Evolutionary conservation across 2,113 vertebrate species (phyloP).

Genomic region (Suncus etruscus): DNA sequence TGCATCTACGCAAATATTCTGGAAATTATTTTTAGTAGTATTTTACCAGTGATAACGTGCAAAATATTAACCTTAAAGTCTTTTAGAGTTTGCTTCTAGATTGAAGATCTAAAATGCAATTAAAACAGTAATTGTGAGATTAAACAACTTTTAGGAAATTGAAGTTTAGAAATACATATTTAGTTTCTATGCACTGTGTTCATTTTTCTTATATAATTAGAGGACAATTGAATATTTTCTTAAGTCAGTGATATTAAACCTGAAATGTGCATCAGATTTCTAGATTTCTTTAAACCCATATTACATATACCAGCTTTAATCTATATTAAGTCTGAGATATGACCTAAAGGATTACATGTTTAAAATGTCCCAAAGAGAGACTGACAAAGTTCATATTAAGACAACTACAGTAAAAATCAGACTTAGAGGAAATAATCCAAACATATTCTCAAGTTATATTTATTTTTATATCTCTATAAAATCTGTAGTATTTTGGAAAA

Average conservation of each 20-base stretch:
- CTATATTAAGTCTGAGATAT: neutral
- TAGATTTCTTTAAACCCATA: too few species aligned
- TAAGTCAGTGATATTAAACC: neutral
- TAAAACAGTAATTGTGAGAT: neutral
- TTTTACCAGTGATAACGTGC: neutral
- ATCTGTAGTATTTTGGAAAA: constrained; percentile 30
- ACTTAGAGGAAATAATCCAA: constrained; percentile 44
- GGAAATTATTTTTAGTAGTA: constrained; percentile 7
- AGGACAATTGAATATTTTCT: neutral
- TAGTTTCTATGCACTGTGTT: constrained; percentile 7
- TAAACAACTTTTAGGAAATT: constrained; percentile 9
- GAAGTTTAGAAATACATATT: neutral
- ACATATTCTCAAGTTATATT: constrained; percentile 36
- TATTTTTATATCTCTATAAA: constrained; percentile 27
- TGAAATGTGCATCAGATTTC: neutral
- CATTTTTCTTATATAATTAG: neutral
- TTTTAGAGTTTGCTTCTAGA: neutral
- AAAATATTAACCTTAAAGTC: neutral
- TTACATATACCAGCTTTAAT: neutral
- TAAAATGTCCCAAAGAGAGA: neutral
- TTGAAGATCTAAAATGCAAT: neutral
- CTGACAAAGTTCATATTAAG: neutral
- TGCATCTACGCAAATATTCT: neutral
- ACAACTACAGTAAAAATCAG: neutral
- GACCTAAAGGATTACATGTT: neutral